These are phyloP conservation scores for Electrophaes corylata DNA, from an alignment of 2,888 invertebrate genomes.

Conservation along the genomic window DNA sequence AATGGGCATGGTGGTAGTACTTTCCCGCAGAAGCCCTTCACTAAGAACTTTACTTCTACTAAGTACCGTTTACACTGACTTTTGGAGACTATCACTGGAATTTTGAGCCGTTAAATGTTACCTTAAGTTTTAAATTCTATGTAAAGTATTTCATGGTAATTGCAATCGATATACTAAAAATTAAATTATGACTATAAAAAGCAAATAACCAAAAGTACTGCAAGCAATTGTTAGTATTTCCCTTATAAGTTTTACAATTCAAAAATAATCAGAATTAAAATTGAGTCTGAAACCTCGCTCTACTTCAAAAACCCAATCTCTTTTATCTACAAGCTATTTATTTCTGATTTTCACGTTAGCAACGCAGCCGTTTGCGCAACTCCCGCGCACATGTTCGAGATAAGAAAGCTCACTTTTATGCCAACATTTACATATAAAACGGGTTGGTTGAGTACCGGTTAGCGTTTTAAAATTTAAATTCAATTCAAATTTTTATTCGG, in stretches of 20 bases:
- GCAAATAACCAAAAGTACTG: background rate
- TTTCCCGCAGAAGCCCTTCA: too few relatives aligned
- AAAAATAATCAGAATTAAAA: conserved; percentile 23
- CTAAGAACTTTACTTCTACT: too few relatives aligned
- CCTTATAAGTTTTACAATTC: background rate
- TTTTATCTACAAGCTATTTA: conserved; percentile 41
- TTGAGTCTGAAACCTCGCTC: conserved; percentile 29
- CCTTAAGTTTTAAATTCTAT: too few relatives aligned
- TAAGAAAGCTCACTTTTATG: conserved; percentile 78
- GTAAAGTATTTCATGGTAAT: too few relatives aligned
- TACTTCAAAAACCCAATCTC: conserved; percentile 32
- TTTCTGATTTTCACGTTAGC: conserved; percentile 41
- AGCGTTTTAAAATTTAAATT: too few relatives aligned
- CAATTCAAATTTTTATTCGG: too few relatives aligned
- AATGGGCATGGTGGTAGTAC: too few relatives aligned
- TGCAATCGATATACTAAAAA: background rate
- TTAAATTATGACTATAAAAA: background rate
- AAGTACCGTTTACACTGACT: background rate
- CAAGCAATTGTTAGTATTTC: background rate
- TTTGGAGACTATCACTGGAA: background rate
- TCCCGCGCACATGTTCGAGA: conserved; percentile 68
- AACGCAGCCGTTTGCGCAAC: conserved; percentile 68
- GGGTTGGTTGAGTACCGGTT: conserved; percentile 4
- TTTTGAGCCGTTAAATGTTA: background rate
- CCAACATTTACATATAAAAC: conserved; percentile 15